Evolutionary conservation across 2,797 vertebrate species (phyloP), one percentile per base, ranked within the genome.

Genomic region (Phrynocephalus forsythii): DNA sequence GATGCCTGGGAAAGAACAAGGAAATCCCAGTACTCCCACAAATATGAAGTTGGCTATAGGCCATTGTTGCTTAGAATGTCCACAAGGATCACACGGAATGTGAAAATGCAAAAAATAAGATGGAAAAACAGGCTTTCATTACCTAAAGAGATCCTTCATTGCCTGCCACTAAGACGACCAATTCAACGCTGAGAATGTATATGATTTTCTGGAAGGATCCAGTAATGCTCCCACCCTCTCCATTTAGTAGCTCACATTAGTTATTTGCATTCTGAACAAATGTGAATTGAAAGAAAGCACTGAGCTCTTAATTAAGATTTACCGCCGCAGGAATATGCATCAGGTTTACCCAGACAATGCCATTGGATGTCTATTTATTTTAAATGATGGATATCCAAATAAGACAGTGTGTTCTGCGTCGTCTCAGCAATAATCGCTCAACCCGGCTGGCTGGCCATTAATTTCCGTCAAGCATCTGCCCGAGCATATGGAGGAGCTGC

Each of bases 401-500:
- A 68, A 38, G 15, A 63, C n/a, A 30, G 30, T 24, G 72, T 88
- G 76, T 86, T 71, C 66, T 90, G 76, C 67, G 33, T 73, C 56
- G 48, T 15, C 56, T 84, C 30, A 87, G 24, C 73, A 60, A 75
- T 76, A 63, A 72, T 28, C 71, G 84, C 87, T 82, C 71, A 71
- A 48, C 79, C 92, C 44, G 76, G 73, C 80, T 79, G 26, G 30
- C 44, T 89, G 63, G 48, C n/a, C 26, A 69, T 50, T 3, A 66
- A 0, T 86, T 86, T 63, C 78, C 50, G 75, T 78, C 38, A 28
- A 50, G 76, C 44, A 63, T 38, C 73, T 89, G 83, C 89, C 63
- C 10, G 67, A 85, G 38, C 83, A 90, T 24, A 89, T 84, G 82
- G 10, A 86, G 82, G 48, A 38, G 82, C 82, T 50, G 15, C 72